These are phyloP conservation scores for Catharus bicknelli DNA, from an alignment of 2,113 vertebrate species.

Conservation along the genomic window DNA sequence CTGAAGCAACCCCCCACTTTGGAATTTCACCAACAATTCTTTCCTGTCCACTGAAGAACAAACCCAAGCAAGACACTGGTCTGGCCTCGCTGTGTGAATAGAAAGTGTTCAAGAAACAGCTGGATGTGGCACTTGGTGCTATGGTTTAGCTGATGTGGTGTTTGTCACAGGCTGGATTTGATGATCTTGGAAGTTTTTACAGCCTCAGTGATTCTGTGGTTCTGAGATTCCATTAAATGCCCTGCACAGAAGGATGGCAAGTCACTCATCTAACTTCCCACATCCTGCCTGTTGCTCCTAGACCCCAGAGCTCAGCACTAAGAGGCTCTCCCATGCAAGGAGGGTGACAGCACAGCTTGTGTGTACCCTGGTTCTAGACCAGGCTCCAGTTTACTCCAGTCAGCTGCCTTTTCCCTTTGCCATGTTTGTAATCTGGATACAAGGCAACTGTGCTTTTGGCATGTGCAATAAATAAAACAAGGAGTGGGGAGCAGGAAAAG, in stretches of 20 bases:
- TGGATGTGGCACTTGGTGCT: not conserved
- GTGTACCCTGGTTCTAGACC: not conserved
- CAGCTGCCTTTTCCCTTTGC: not conserved
- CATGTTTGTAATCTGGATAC: not conserved
- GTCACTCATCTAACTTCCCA: not conserved
- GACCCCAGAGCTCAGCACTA: not conserved
- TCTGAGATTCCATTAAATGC: not conserved
- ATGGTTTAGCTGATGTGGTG: not conserved
- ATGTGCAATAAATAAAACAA: not conserved
- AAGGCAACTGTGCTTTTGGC: not conserved
- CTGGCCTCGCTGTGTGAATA: accelerated
- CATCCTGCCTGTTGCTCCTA: not conserved
- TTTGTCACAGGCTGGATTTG: not conserved
- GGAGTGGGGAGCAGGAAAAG: not conserved
- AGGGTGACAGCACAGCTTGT: not conserved
- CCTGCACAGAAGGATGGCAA: not conserved
- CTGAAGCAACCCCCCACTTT: not conserved
- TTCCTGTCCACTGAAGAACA: not conserved
- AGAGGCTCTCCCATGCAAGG: not conserved
- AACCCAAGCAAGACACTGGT: not conserved
- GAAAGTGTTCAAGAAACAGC: not conserved
- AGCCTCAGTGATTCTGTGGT: not conserved
- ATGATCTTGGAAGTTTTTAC: not conserved
- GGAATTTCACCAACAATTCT: not conserved
- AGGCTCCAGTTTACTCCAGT: not conserved